Evolutionary conservation across 2,888 invertebrate genomes (phyloP).

Genomic region (Harpagoxenus sublaevis): DNA sequence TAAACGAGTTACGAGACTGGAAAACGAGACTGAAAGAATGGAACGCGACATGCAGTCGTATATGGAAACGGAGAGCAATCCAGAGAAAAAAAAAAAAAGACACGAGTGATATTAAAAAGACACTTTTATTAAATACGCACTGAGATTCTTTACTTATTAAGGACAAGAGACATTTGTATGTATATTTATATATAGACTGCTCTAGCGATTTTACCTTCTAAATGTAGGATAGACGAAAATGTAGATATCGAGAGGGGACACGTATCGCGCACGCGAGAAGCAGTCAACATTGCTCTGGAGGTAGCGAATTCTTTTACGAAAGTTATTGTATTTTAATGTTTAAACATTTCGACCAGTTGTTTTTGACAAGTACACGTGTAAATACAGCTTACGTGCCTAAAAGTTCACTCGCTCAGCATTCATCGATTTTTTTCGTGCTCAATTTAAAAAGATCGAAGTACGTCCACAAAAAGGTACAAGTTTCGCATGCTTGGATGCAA

Average conservation of each 20-base stretch:
- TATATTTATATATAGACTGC: constrained; percentile 59
- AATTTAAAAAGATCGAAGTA: constrained; percentile 4
- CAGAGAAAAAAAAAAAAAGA: constrained; percentile 22
- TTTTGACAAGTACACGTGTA: constrained; percentile 74
- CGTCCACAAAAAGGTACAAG: background rate
- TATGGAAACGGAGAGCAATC: constrained; percentile 32
- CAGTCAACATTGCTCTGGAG: constrained; percentile 63
- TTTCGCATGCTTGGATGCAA: constrained; percentile 8
- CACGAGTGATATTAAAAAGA: constrained; percentile 47
- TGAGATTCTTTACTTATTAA: constrained; percentile 56
- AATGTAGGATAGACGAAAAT: constrained; percentile 57
- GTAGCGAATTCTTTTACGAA: constrained; percentile 73
- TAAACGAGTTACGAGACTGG: background rate
- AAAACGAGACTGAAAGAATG: background rate
- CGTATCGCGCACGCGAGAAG: constrained; percentile 32
- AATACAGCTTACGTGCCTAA: constrained; percentile 74
- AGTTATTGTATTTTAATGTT: constrained; percentile 75
- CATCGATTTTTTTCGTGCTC: constrained; percentile 19
- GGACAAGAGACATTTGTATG: constrained; percentile 50
- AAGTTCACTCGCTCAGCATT: constrained; percentile 70
- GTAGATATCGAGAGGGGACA: constrained; percentile 52
- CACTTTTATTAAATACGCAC: constrained; percentile 56
- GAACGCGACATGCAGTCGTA: constrained; percentile 14
- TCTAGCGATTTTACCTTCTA: constrained; percentile 52
- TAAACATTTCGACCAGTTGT: constrained; percentile 70